Evolutionary conservation across 2,113 vertebrate genomes (phyloP).

Genomic region (Amphilophus citrinellus): DNA sequence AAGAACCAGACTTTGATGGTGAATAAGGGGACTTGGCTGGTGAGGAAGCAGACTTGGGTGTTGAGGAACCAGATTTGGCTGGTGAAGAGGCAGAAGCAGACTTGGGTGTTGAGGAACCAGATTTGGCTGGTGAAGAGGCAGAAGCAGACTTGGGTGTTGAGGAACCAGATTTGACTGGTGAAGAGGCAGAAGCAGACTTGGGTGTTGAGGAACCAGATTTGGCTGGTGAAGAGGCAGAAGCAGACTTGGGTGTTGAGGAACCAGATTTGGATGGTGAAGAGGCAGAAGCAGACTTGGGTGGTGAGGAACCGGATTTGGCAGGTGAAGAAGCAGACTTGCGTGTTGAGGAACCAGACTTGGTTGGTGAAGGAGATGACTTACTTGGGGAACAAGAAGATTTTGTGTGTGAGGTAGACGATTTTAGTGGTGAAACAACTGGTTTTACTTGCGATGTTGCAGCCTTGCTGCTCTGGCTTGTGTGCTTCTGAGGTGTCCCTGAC

Average conservation of each 20-base stretch:
- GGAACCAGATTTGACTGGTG: background rate
- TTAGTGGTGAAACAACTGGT: background rate
- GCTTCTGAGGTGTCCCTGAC: constrained; percentile 58
- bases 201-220: background rate
- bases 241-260: constrained; percentile 18
- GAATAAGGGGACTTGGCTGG: constrained; percentile 15
- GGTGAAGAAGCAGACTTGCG: constrained; percentile 13
- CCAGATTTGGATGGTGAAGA: constrained; percentile 25
- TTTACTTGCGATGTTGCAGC: constrained; percentile 18
- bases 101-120: background rate
- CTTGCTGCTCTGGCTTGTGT: constrained; percentile 38
- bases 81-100: constrained; percentile 3
- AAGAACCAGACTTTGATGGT: constrained; percentile 10
- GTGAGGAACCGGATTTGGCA: background rate
- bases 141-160: background rate
- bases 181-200: background rate
- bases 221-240: background rate
- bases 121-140: background rate
- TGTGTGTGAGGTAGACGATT: background rate
- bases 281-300: background rate
- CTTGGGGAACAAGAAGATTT: background rate
- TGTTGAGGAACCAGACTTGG: background rate
- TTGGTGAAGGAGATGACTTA: background rate
- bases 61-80: background rate
- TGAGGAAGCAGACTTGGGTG: constrained; percentile 17